Evolutionary conservation across 1,140 invertebrate species (phyloP).

Genomic region (Lerema accius): DNA sequence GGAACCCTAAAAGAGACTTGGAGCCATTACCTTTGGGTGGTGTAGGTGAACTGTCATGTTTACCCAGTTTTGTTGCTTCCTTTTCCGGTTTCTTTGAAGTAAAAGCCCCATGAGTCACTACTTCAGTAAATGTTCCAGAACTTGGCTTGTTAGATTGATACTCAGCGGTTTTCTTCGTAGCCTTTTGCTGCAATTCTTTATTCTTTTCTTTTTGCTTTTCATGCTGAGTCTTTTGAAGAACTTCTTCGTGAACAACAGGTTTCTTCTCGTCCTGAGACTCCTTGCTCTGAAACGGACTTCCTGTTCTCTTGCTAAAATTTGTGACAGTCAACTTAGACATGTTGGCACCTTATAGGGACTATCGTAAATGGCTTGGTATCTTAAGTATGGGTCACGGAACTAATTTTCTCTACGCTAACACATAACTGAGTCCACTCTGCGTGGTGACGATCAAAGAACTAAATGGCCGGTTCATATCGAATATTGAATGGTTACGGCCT

Average conservation of each 20-base stretch:
- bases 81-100: slow-evolving; percentile 57
- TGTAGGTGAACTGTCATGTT: slow-evolving; percentile 40
- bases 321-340: slow-evolving; percentile 74
- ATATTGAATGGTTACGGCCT: slow-evolving; percentile 57
- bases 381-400: slow-evolving; percentile 50
- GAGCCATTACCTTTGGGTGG: slow-evolving; percentile 49
- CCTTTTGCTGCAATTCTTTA: slow-evolving; percentile 67
- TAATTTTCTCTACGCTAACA: slow-evolving; percentile 51
- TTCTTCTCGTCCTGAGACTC: slow-evolving; percentile 38
- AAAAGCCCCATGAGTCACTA: slow-evolving; percentile 72
- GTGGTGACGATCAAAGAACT: slow-evolving; percentile 61
- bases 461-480: slow-evolving; percentile 45
- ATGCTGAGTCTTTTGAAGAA: slow-evolving; percentile 58
- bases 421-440: slow-evolving; percentile 57
- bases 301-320: slow-evolving; percentile 67
- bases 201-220: slow-evolving; percentile 71
- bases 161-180: slow-evolving; percentile 70
- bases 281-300: slow-evolving; percentile 66
- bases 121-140: slow-evolving; percentile 74
- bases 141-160: slow-evolving; percentile 72
- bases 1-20: slow-evolving; percentile 66
- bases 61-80: slow-evolving; percentile 43
- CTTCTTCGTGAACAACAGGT: slow-evolving; percentile 57
- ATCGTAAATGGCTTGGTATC: slow-evolving; percentile 49
- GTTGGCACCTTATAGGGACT: slow-evolving; percentile 40